Evolutionary conservation across 2,888 invertebrate species (phyloP), one percentile per base, ranked within the genome.

Genomic region (Ophraella communa): DNA sequence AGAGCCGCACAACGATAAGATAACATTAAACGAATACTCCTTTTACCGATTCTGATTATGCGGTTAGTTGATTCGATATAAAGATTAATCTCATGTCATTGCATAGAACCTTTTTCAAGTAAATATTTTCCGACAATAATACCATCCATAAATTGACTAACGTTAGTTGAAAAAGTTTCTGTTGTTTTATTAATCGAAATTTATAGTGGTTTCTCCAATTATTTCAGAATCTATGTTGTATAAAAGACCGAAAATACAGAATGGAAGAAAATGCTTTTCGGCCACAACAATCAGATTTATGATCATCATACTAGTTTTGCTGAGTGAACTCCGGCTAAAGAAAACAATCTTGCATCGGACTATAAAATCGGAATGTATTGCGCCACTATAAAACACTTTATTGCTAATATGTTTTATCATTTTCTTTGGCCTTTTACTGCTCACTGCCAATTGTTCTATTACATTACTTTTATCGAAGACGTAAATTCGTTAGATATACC

Each of bases 1-100:
- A 18, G 52, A 60, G 42, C 44, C 52, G 45, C 17, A 61, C 71
- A 69, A 56, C 73, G 80, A 80, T 80, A 80, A 80, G 77, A 77
- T 77, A 77, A 78, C 78, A 78, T 79, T 78, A 77, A 76, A 80
- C 77, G 77, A 74, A 74, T 70, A 73, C 70, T 24, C 59, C 51
- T 55, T 62, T 75, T 72, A 73, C 74, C 71, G 71, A 75, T 74
- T 70, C 72, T 74, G 76, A 76, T 77, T 75, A 30, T 56, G 47
- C 23, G 20, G 20, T 51, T 27, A 14, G 23, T 17, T 23, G 17
- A 51, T 27, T 51, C 17, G 18, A 51, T 21, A 14, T 39, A n/a
- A n/a, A n/a, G n/a, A n/a, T n/a, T n/a, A n/a, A n/a, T n/a, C n/a
- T n/a, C n/a, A n/a, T n/a, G n/a, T n/a, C n/a, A n/a, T n/a, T n/a